Conservation (phyloP, 2,113 vertebrate genomes). For the western clawed frog (Xenopus tropicalis) region DNA sequence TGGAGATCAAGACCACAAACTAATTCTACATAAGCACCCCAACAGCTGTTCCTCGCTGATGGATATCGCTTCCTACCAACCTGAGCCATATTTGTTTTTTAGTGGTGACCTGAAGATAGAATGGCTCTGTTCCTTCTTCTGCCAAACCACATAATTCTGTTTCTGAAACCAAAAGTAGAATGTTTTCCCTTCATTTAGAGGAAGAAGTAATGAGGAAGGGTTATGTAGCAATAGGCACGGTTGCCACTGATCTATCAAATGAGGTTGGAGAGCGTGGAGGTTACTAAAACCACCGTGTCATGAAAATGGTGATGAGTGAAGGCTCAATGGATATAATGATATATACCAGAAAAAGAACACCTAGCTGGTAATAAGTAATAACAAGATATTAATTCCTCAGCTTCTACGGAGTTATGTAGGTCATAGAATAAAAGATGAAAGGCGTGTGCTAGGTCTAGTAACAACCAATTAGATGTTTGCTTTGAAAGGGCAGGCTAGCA, state of each 20-base stretch:
- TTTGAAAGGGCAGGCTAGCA: too few relatives aligned
- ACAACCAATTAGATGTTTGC: too few relatives aligned
- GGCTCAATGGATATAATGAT: too few relatives aligned
- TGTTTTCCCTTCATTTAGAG: constrained; percentile 10
- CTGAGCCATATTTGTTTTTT: constrained; percentile 14
- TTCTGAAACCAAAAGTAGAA: constrained; percentile 27
- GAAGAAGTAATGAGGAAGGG: constrained; percentile 27
- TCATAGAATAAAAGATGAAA: too few relatives aligned
- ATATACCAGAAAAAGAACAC: too few relatives aligned
- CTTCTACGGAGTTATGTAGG: too few relatives aligned
- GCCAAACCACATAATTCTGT: constrained; percentile 39
- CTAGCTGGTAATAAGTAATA: too few relatives aligned
- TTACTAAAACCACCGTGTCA: neutral
- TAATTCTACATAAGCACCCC: constrained; percentile 35
- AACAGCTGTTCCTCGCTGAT: constrained; percentile 33
- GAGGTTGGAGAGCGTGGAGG: neutral
- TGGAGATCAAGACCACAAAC: constrained; percentile 36
- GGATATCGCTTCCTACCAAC: constrained; percentile 38
- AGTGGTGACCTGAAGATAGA: constrained; percentile 36
- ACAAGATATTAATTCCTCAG: too few relatives aligned
- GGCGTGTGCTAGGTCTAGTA: too few relatives aligned
- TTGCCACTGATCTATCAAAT: constrained; percentile 14
- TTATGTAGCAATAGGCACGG: constrained; percentile 24
- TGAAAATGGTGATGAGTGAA: neutral
- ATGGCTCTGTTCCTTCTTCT: constrained; percentile 24